Conservation (phyloP, 2,888 invertebrate species). For the Junonia oenone region DNA sequence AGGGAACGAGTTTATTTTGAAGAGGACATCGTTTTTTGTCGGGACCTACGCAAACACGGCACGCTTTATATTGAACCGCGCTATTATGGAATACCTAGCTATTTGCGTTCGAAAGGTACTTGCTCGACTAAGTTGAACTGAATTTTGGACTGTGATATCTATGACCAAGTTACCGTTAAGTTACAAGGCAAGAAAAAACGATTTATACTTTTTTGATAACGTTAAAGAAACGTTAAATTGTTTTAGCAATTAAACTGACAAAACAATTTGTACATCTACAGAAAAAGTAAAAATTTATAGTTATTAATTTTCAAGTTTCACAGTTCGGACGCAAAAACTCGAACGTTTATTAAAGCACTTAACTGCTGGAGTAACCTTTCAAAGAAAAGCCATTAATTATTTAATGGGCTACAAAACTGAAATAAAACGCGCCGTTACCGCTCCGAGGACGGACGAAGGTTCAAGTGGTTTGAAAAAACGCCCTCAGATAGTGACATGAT, state of each 20-base stretch:
- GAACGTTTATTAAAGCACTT: slow-evolving; percentile 16
- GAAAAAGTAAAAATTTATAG: not conserved
- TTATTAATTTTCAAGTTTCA: slow-evolving; percentile 4
- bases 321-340: slow-evolving; percentile 10
- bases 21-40: slow-evolving; percentile 52
- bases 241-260: not conserved
- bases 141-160: not conserved
- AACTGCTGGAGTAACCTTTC: slow-evolving; percentile 32
- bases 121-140: not conserved
- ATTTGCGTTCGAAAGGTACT: not conserved
- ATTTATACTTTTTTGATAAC: no score
- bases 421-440: slow-evolving; percentile 35
- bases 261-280: not conserved
- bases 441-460: slow-evolving; percentile 58
- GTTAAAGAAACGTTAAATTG: not conserved
- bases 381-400: slow-evolving; percentile 52
- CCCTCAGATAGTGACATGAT: slow-evolving; percentile 20
- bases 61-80: not conserved
- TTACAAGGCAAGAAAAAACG: no score
- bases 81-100: not conserved
- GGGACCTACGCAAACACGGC: slow-evolving; percentile 33
- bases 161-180: no score
- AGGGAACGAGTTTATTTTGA: slow-evolving; percentile 57
- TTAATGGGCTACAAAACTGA: slow-evolving; percentile 46
- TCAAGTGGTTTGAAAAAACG: slow-evolving; percentile 37